A percentile compares a stretch with the other conserved stretches of the same genome.
Conservation (phyloP, 1,140 invertebrate species). For the Penaeus japonicus region DNA sequence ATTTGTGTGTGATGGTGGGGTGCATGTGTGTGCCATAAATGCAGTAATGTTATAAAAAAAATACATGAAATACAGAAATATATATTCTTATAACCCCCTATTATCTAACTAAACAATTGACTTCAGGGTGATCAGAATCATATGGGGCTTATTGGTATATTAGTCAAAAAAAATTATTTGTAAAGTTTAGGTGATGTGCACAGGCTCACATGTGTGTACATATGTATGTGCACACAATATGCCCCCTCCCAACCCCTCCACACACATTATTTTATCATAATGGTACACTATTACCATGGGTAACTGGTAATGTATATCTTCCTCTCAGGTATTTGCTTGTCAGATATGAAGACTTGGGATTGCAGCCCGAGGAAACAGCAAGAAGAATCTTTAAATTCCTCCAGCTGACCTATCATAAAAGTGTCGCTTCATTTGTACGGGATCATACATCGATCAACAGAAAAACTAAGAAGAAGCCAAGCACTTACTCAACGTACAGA, state of each 20-base stretch:
- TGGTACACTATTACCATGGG: not conserved
- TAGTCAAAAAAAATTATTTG: no score
- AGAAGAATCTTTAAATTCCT: constrained; percentile 60
- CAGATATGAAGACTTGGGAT: constrained; percentile 61
- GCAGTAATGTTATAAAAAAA: no score
- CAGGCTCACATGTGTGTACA: not conserved
- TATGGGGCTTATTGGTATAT: not conserved
- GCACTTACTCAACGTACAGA: constrained; percentile 55
- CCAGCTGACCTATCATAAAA: constrained; percentile 45
- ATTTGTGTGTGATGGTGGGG: no score
- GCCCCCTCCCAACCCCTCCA: no score
- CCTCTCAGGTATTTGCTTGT: constrained; percentile 55
- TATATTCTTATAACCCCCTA: not conserved
- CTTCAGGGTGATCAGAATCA: not conserved
- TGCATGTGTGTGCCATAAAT: no score
- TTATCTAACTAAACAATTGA: not conserved
- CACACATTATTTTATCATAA: not conserved
- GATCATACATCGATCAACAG: constrained; percentile 49
- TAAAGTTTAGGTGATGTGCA: not conserved
- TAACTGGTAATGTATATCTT: not conserved
- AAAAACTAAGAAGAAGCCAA: not conserved
- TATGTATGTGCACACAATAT: no score
- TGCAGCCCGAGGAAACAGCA: constrained; percentile 57
- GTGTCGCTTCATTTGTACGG: constrained; percentile 46
- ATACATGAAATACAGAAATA: no score